Percentiles rank a stretch among this genome's conserved stretches.
Conservation (phyloP, 1,140 invertebrate genomes). For the Drosophila prosaltans region DNA sequence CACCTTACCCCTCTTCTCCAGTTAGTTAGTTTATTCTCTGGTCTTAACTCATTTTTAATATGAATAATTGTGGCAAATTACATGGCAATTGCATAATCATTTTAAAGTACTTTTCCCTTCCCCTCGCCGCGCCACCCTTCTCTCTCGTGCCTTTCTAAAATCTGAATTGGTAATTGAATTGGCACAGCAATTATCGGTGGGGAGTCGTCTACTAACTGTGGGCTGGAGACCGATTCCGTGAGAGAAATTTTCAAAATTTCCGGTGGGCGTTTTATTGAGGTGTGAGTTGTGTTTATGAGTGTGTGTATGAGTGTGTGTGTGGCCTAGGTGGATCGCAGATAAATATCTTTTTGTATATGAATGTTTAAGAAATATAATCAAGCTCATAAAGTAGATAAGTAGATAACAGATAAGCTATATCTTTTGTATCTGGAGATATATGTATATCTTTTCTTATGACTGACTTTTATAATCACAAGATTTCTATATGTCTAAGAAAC, state of each 20-base stretch:
- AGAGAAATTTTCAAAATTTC: slow-evolving; percentile 63
- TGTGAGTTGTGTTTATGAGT: background rate
- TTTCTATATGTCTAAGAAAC: background rate
- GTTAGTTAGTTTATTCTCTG: background rate
- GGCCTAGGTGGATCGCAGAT: too few relatives aligned
- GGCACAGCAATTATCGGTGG: slow-evolving; percentile 60
- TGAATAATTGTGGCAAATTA: slow-evolving; percentile 83
- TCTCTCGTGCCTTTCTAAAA: slow-evolving; percentile 14
- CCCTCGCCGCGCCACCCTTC: too few relatives aligned
- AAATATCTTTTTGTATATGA: background rate
- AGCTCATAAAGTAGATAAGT: background rate
- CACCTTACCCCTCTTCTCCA: background rate
- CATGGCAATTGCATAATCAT: slow-evolving; percentile 78
- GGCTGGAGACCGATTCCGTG: slow-evolving; percentile 15
- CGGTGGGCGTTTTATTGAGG: slow-evolving; percentile 22
- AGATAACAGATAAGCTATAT: background rate
- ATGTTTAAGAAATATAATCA: background rate
- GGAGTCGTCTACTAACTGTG: slow-evolving; percentile 10
- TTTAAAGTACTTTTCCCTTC: slow-evolving; percentile 3
- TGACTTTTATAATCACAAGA: background rate
- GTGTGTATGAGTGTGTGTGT: background rate
- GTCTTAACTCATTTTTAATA: slow-evolving; percentile 76
- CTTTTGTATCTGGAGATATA: too few relatives aligned
- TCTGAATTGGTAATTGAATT: slow-evolving; percentile 66
- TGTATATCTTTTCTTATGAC: background rate